Conservation (phyloP, 2,888 invertebrate genomes). For the Pseudolycoriella hygida region DNA sequence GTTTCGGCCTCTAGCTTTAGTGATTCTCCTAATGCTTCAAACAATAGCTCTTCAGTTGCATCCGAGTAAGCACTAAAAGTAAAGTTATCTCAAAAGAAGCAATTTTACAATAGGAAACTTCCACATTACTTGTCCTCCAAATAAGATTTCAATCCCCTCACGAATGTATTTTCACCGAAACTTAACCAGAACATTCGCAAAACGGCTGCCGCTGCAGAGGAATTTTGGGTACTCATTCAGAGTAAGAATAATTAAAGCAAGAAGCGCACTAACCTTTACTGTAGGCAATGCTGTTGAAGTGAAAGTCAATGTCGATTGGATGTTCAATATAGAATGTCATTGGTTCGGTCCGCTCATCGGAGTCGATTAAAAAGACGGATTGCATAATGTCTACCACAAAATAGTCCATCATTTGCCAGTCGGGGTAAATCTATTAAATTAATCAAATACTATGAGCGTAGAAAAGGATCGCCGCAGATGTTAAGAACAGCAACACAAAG, state of each 20-base stretch:
- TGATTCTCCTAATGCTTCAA: slow-evolving; percentile 18
- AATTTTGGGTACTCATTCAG: no score
- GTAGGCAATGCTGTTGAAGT: slow-evolving; percentile 75
- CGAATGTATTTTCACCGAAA: slow-evolving; percentile 20
- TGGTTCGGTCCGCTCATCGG: slow-evolving; percentile 56
- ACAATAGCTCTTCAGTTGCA: slow-evolving; percentile 22
- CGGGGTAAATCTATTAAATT: slow-evolving; percentile 31
- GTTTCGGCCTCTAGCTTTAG: slow-evolving; percentile 16
- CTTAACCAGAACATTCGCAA: slow-evolving; percentile 26
- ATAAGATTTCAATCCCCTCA: slow-evolving; percentile 17
- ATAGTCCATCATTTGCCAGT: slow-evolving; percentile 58
- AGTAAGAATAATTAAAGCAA: slow-evolving; percentile 17
- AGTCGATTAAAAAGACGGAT: slow-evolving; percentile 52
- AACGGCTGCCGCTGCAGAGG: slow-evolving; percentile 18
- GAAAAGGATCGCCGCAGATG: no score
- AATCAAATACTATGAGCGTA: no score
- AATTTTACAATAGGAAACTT: no score
- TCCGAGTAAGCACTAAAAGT: slow-evolving; percentile 27
- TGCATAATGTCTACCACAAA: slow-evolving; percentile 61
- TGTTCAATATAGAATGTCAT: slow-evolving; percentile 66
- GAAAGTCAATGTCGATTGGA: slow-evolving; percentile 64
- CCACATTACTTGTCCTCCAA: slow-evolving; percentile 13
- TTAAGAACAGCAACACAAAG: no score
- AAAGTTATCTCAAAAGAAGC: no score
- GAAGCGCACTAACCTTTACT: slow-evolving; percentile 60